These are phyloP conservation scores for Leucoma salicis DNA, from an alignment of 2,888 invertebrate genomes.

Conservation along the genomic window DNA sequence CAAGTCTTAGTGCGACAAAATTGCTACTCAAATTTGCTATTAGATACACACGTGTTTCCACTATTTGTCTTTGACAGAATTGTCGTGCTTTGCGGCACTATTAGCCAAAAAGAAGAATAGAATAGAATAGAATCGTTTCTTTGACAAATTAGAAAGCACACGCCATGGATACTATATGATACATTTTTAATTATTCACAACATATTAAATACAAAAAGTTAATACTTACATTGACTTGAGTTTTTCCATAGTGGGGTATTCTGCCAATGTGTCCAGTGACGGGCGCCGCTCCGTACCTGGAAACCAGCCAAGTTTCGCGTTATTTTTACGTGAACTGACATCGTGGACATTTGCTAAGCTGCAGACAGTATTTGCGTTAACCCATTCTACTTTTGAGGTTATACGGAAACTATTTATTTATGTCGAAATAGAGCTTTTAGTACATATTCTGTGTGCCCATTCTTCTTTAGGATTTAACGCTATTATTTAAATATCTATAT, in stretches of 20 bases:
- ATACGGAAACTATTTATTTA: conserved; percentile 26
- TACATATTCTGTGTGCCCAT: neutral
- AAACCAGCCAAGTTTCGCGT: conserved; percentile 64
- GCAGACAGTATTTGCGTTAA: conserved; percentile 43
- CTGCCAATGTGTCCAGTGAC: conserved; percentile 70
- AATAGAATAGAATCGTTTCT: too few species aligned
- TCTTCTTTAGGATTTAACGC: neutral
- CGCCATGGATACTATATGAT: too few species aligned
- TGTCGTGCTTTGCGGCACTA: too few species aligned
- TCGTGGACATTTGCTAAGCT: conserved; percentile 38
- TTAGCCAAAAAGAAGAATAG: too few species aligned
- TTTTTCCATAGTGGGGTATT: conserved; percentile 75
- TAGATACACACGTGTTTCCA: too few species aligned
- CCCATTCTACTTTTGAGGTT: conserved; percentile 48
- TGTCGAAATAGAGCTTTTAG: conserved; percentile 6
- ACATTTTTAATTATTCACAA: too few species aligned
- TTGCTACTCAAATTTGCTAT: too few species aligned
- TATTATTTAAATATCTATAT: too few species aligned
- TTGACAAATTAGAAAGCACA: too few species aligned
- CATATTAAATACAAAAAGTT: too few species aligned
- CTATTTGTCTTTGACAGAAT: too few species aligned
- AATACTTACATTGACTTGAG: conserved; percentile 71
- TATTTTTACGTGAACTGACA: conserved; percentile 65
- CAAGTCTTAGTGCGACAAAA: too few species aligned
- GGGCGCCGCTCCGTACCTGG: conserved; percentile 68